Evolutionary conservation across 2,888 invertebrate genomes (phyloP), one percentile per base, ranked within the genome.

Genomic region (Acrobasis consociella): DNA sequence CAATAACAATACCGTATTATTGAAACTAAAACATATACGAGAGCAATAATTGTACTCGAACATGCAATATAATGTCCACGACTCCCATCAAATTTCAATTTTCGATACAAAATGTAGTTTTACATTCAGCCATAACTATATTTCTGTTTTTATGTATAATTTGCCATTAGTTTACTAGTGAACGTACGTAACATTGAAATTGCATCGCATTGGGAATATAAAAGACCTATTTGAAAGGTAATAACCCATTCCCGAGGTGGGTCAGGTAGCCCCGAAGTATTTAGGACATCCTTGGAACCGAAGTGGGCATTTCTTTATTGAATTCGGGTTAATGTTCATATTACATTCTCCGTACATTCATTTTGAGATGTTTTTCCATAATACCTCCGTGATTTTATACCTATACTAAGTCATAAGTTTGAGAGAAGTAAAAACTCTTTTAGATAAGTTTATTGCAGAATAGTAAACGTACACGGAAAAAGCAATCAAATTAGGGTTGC

Each of bases 181-280:
- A 71, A 66, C 70, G 71, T 65, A 62, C 70, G 69, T 73, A 69
- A 73, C 69, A 76, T 74, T 73, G 72, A 75, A 77, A 74, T 64
- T 65, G 69, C 65, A 62, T 59, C 72, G 69, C 69, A 64, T 62
- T 55, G 65, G 66, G 77, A 76, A 76, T 77, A 71, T 74, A 74
- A 77, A 76, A 69, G 71, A 65, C 67, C 74, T 69, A 62, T 68
- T 77, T 72, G 71, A 68, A 71, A 62, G 64, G 68, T 70, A 75
- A 71, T 73, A 72, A 61, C 67, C 69, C 70, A 71, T 72, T 76
- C 67, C 65, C 65, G 64, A 71, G 70, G 70, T 69, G 58, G 69
- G 73, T 74, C 72, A 72, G 72, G 73, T 72, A 69, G 66, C 67
- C 64, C 58, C 62, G 60, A 65, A 67, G 66, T 70, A 70, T 70